Percentiles rank a stretch among this genome's conserved stretches.
Evolutionary conservation across 2,797 vertebrate genomes (phyloP).

Genomic region (Sternarchorhynchus goeldii): DNA sequence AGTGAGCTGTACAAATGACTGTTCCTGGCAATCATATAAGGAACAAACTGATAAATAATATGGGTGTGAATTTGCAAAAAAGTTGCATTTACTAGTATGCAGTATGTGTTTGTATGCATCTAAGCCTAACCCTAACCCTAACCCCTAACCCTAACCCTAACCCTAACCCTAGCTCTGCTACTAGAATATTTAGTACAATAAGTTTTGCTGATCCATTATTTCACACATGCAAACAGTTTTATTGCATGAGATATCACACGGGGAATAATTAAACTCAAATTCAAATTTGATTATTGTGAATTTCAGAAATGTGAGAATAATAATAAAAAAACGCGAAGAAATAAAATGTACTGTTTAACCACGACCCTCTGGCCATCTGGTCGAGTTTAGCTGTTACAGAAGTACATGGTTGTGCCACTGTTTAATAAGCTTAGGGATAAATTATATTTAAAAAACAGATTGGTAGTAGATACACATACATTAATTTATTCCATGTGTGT

Average conservation of each 20-base stretch:
- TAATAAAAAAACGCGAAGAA: neutral
- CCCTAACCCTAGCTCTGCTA: constrained; percentile 67
- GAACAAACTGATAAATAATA: constrained; percentile 33
- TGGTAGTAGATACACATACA: no score
- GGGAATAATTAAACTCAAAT: constrained; percentile 67
- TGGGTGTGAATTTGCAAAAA: constrained; percentile 30
- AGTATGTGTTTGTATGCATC: neutral
- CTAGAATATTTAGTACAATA: constrained; percentile 1
- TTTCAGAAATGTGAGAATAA: neutral
- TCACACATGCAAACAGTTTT: constrained; percentile 54
- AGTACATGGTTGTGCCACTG: neutral
- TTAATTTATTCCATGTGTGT: no score
- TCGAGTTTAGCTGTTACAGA: neutral
- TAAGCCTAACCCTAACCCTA: no score
- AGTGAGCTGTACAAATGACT: constrained; percentile 20
- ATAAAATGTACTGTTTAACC: neutral
- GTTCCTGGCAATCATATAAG: constrained; percentile 13
- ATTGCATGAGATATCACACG: constrained; percentile 65
- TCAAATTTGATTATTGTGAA: neutral
- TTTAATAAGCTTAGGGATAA: no score
- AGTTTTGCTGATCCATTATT: constrained; percentile 48
- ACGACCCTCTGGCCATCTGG: no score
- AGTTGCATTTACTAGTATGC: constrained; percentile 5
- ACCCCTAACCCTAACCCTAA: no score
- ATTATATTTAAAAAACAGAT: no score